A percentile compares a stretch with the other conserved stretches of the same genome.
These are phyloP conservation scores for Eucera pruinosa DNA, from an alignment of 2,888 invertebrate species.

Conservation along the genomic window DNA sequence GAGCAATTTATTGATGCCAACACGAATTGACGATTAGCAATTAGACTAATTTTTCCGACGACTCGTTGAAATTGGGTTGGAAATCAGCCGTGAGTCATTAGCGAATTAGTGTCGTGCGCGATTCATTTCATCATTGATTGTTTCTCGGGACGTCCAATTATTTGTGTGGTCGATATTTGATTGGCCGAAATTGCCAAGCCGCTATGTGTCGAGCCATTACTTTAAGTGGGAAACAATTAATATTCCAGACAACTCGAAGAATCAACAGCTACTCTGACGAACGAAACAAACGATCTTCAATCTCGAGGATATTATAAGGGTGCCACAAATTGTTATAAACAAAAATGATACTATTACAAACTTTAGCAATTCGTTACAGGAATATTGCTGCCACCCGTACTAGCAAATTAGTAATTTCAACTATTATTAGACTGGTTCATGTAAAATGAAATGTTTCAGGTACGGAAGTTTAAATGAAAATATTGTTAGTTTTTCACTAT, in stretches of 20 bases:
- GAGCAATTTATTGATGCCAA: neutral
- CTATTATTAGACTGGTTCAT: too few relatives aligned
- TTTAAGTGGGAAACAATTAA: conserved; percentile 68
- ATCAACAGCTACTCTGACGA: conserved; percentile 11
- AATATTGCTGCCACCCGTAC: too few relatives aligned
- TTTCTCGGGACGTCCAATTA: conserved; percentile 41
- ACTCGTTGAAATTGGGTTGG: conserved; percentile 36
- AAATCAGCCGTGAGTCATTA: conserved; percentile 52
- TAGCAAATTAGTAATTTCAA: too few relatives aligned
- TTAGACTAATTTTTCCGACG: neutral
- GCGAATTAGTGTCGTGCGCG: conserved; percentile 54
- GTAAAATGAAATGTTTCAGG: too few relatives aligned
- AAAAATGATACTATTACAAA: neutral
- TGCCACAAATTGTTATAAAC: neutral
- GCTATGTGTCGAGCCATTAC: conserved; percentile 50
- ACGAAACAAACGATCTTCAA: conserved; percentile 17
- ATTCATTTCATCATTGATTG: conserved; percentile 35
- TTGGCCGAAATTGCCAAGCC: conserved; percentile 62
- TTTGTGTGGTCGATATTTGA: conserved; percentile 55
- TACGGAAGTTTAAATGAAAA: too few relatives aligned
- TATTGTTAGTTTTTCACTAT: too few relatives aligned
- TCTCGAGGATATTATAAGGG: conserved; percentile 7
- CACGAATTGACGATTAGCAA: neutral
- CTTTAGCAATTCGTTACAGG: too few relatives aligned
- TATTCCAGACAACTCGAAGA: conserved; percentile 55